phyloP scores from a whole-genome alignment of 2,797 vertebrate genomes.

The Xenentodon cancila region DNA sequence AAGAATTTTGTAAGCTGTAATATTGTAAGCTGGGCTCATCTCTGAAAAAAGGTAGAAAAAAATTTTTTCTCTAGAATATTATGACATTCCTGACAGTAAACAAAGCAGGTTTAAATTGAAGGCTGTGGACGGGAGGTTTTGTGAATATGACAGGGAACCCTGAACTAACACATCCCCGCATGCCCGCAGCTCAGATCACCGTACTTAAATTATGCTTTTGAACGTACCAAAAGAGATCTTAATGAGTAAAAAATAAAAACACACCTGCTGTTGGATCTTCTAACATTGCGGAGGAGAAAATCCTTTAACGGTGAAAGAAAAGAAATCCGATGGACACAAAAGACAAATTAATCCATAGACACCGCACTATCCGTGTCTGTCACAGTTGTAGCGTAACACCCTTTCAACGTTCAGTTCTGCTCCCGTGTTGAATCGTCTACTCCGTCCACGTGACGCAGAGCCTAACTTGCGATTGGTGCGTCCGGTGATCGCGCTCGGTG shows the following conservation, averaged over 20 bases:
- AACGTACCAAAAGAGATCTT: no score
- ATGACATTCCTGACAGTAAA: no score
- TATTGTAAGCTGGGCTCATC: not conserved
- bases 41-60: not conserved
- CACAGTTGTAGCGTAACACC: not conserved
- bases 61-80: rapidly evolving
- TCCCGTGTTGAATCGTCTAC: conserved; percentile 3
- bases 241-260: conserved; percentile 9
- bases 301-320: not conserved
- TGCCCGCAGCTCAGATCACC: no score
- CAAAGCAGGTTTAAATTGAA: no score
- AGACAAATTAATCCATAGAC: conserved; percentile 42
- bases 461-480: conserved; percentile 34
- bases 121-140: no score
- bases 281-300: conserved; percentile 54
- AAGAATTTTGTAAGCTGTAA: no score
- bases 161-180: no score
- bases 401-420: not conserved
- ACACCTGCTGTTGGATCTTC: conserved; percentile 50
- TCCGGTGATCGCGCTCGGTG: not conserved
- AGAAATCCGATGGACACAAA: not conserved
- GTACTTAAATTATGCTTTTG: no score
- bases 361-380: not conserved
- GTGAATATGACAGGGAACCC: no score
- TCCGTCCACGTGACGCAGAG: conserved; percentile 36